phyloP scores from a whole-genome alignment of 2,888 invertebrate genomes.

The Standfussiana lucernea region DNA sequence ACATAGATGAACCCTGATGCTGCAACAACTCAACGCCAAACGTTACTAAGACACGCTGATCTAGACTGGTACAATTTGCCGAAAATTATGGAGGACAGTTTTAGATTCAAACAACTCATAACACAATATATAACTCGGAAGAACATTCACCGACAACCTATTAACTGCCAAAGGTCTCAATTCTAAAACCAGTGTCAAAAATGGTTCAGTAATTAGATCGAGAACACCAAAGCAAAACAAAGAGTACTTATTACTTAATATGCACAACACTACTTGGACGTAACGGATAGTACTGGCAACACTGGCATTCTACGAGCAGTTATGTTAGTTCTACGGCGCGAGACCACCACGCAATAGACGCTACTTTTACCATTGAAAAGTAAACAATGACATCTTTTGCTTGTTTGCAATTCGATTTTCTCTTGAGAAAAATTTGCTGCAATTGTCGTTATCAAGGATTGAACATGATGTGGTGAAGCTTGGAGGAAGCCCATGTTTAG shows the following conservation, averaged over 20 bases:
- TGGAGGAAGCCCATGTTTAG: neutral
- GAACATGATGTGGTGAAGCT: neutral
- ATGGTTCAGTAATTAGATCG: conserved; percentile 42
- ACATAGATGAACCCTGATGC: neutral
- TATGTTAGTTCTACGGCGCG: conserved; percentile 29
- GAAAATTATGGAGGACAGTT: neutral
- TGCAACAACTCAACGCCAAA: neutral
- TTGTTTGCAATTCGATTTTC: conserved; percentile 3
- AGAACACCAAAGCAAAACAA: conserved; percentile 37
- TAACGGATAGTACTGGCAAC: conserved; percentile 56
- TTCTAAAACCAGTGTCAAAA: conserved; percentile 3
- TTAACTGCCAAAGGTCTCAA: conserved; percentile 11
- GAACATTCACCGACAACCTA: conserved; percentile 5
- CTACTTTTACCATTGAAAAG: conserved; percentile 42
- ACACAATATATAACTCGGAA: neutral
- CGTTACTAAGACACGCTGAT: neutral
- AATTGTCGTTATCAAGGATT: neutral
- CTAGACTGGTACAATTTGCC: neutral
- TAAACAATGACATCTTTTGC: conserved; percentile 2
- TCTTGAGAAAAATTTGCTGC: neutral
- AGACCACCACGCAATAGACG: conserved; percentile 23
- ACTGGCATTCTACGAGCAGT: conserved; percentile 47
- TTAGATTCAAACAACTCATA: neutral
- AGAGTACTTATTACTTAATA: conserved; percentile 58
- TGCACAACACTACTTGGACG: conserved; percentile 55